Evolutionary conservation across 1,140 invertebrate species (phyloP), one percentile per base, ranked within the genome.

Genomic region (Vanessa atalanta): DNA sequence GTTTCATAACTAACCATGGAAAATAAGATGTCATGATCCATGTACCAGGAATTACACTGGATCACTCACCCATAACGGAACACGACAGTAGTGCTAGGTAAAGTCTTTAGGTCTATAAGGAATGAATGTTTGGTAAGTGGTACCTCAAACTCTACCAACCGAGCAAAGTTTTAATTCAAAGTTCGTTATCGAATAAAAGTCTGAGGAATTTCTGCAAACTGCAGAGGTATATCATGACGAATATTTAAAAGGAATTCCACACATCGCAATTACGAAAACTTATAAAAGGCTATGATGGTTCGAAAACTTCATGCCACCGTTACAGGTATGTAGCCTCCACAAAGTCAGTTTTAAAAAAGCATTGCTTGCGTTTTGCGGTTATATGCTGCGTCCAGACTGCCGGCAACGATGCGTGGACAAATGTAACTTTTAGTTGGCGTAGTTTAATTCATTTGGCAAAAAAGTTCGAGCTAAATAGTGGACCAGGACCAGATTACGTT

Each of bases 371-470:
- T 66, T 66, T 51, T 66, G 65, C 65, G 65, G 48, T 66, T 66
- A 26, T 23, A 6, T 11, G 65, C 43, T 66, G 47, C 65, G 65
- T 66, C 47, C 43, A 48, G 16, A 65, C 43, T 61, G 55, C 23
- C 23, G 57, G 57, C 47, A 50, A 31, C 65, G 47, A 66, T 66
- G 65, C 65, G 65, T 66, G 47, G 16, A 51, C 47, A 37, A 61
- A 61, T 51, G 43, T 48, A 15, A 66, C 65, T 53, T 66, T 66
- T 61, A 61, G 57, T 61, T 50, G 65, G 65, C 23, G 47, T 31
- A 66, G 47, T 66, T 66, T 51, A 50, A 66, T 66, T 66, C 43
- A 66, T 66, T 16, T 66, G 47, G 16, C 31, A 51, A 66, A 50
- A 66, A 50, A 61, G 31, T 61, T 61, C 57, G 12, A 23, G 57